Evolutionary conservation across 2,797 vertebrate species (phyloP).

Genomic region (Cygnus olor): DNA sequence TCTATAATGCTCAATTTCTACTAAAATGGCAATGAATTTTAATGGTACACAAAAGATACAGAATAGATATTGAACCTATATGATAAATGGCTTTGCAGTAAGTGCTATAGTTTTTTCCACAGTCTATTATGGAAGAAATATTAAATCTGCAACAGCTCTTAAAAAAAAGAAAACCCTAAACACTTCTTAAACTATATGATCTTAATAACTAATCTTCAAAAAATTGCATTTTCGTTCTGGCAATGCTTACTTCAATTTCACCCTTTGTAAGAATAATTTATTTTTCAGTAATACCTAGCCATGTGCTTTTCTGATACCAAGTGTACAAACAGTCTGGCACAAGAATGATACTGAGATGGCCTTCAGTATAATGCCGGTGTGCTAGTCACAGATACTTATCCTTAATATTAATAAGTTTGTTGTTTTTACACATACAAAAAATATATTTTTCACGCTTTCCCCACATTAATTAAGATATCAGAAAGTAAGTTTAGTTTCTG

Average conservation of each 20-base stretch:
- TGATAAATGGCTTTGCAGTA: conserved; percentile 53
- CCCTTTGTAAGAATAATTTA: conserved; percentile 55
- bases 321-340: background rate
- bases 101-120: conserved; percentile 11
- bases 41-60: background rate
- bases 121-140: conserved; percentile 57
- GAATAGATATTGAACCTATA: background rate
- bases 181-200: background rate
- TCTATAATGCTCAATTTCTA: conserved; percentile 29
- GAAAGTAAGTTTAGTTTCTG: background rate
- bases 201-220: conserved; percentile 13
- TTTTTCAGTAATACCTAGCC: conserved; percentile 48
- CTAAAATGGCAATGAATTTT: conserved; percentile 55
- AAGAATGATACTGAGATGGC: background rate
- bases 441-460: background rate
- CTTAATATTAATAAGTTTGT: conserved; percentile 21
- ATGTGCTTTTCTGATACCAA: conserved; percentile 12
- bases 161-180: conserved; percentile 60
- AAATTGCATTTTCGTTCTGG: conserved; percentile 27
- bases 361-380: conserved; percentile 13
- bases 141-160: conserved; percentile 38
- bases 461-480: background rate
- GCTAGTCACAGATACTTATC: conserved; percentile 11
- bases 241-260: conserved; percentile 56
- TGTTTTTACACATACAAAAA: background rate